Evolutionary conservation across 2,113 vertebrate species (phyloP).

Genomic region (Callipepla squamata): DNA sequence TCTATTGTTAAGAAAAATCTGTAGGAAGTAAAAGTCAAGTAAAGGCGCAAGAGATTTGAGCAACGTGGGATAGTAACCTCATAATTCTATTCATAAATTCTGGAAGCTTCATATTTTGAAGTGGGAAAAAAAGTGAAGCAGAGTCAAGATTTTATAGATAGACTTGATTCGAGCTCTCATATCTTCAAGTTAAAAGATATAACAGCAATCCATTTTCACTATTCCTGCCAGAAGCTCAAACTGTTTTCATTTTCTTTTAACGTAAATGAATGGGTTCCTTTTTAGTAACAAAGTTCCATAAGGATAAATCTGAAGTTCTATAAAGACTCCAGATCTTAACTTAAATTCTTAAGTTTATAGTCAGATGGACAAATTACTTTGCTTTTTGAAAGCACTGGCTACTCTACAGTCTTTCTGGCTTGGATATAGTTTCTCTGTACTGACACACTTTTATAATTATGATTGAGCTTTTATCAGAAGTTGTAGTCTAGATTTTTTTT

Average conservation of each 20-base stretch:
- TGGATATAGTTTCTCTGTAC: not conserved
- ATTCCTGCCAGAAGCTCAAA: not conserved
- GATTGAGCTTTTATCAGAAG: not conserved
- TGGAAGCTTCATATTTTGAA: not conserved
- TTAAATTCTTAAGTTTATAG: not conserved
- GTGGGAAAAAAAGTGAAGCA: not conserved
- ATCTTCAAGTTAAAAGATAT: not conserved
- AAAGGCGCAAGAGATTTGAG: not conserved
- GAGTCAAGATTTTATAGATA: not conserved
- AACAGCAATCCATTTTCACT: not conserved
- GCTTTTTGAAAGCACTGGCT: not conserved
- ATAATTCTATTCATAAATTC: not conserved
- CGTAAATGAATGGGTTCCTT: not conserved
- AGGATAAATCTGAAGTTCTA: not conserved
- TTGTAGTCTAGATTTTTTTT: not conserved
- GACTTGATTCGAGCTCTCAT: not conserved
- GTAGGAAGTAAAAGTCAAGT: not conserved
- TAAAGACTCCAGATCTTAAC: not conserved
- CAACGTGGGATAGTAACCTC: not conserved
- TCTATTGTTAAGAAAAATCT: not conserved
- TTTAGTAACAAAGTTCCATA: not conserved
- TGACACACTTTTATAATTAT: not conserved
- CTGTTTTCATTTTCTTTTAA: not conserved
- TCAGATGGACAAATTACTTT: not conserved
- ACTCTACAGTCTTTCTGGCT: not conserved